phyloP scores from a whole-genome alignment of 2,113 vertebrate genomes.

The Phainopepla nitens region DNA sequence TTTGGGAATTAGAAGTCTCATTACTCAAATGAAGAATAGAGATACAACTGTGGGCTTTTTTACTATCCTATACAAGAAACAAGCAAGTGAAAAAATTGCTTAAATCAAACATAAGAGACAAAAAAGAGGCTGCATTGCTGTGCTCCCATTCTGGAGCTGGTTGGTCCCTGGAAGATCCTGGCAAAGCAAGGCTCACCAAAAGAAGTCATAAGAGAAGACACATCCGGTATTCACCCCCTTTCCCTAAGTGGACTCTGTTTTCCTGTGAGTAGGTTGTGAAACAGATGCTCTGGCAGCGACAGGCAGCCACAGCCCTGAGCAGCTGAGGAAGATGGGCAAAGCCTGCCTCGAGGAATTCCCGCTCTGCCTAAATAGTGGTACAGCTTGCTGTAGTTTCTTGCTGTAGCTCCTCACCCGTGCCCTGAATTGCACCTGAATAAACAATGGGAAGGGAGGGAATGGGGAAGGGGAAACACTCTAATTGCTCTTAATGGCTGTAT shows the following conservation, averaged over 20 bases:
- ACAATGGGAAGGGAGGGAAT: neutral
- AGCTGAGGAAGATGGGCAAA: neutral
- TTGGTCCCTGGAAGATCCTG: neutral
- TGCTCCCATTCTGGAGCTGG: neutral
- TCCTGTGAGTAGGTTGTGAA: neutral
- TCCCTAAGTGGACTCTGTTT: neutral
- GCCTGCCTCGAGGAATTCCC: neutral
- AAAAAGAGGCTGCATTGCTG: neutral
- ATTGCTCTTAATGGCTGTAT: neutral
- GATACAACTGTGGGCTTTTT: neutral
- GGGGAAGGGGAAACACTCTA: neutral
- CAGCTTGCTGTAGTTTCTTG: neutral
- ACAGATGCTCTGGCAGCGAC: neutral
- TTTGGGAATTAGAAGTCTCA: neutral
- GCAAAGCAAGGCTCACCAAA: neutral
- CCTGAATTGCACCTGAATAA: conserved; percentile 42
- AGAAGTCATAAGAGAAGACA: neutral
- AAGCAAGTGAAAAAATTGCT: neutral
- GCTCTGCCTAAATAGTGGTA: neutral
- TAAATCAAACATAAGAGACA: neutral
- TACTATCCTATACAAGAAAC: neutral
- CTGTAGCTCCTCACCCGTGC: neutral
- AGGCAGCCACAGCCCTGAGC: neutral
- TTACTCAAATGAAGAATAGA: neutral
- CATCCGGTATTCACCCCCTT: neutral